phyloP scores from a whole-genome alignment of 2,797 vertebrate genomes.

The Choloepus didactylus region DNA sequence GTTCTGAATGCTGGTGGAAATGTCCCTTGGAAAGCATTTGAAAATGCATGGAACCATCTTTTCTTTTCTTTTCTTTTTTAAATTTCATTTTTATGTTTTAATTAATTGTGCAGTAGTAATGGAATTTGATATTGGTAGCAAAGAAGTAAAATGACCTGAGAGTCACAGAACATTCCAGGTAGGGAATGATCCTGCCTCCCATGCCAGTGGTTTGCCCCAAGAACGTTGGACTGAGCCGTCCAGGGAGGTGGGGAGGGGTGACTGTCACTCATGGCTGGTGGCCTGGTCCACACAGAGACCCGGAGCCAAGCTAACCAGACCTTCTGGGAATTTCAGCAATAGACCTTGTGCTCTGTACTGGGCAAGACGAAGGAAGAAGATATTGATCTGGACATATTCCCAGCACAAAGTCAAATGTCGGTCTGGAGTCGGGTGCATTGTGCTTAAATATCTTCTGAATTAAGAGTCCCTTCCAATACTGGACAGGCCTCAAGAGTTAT shows the following conservation, averaged over 20 bases:
- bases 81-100: too few relatives aligned
- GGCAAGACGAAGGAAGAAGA: background rate
- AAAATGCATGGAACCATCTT: background rate
- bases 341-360: background rate
- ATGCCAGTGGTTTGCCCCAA: background rate
- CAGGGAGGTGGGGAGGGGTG: fast-evolving
- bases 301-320: fast-evolving
- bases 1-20: background rate
- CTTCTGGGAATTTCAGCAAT: background rate
- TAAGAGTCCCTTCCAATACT: background rate
- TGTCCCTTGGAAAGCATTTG: background rate
- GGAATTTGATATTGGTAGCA: background rate
- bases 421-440: background rate
- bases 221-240: background rate
- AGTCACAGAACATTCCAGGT: background rate
- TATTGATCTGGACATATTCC: background rate
- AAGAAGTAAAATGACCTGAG: background rate
- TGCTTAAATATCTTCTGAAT: background rate
- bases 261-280: too few relatives aligned
- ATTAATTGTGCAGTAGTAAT: background rate
- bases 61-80: background rate
- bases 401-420: background rate
- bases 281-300: fast-evolving
- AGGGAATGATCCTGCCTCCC: fast-evolving
- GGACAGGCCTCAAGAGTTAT: fast-evolving